Evolutionary conservation across 2,113 vertebrate species (phyloP).

Genomic region (Cavia aperea): DNA sequence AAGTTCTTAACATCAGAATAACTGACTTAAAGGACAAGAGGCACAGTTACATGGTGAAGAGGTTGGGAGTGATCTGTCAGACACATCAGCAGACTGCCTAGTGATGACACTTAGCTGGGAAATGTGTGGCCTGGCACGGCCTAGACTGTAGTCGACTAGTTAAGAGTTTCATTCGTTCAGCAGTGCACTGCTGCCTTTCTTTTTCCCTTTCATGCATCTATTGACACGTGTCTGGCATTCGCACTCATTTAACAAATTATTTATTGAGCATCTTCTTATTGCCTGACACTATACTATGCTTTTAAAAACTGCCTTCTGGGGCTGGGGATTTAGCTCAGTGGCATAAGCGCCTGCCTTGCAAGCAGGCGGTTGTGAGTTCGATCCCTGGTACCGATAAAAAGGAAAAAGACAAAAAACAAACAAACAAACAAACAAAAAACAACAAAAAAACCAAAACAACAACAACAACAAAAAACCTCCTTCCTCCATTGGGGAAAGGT

Average conservation of each 20-base stretch:
- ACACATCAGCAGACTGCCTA: neutral
- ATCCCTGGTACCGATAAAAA: too few species aligned
- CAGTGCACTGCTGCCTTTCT: fast-evolving
- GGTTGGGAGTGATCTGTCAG: neutral
- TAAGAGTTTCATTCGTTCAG: neutral
- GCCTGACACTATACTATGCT: neutral
- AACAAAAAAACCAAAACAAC: too few species aligned
- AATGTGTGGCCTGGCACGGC: neutral
- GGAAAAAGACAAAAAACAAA: too few species aligned
- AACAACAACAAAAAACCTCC: neutral
- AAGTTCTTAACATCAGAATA: neutral
- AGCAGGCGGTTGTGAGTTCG: too few species aligned
- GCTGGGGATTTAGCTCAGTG: too few species aligned
- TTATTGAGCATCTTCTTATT: neutral
- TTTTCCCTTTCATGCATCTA: neutral
- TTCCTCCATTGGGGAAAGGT: neutral
- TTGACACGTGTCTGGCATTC: neutral
- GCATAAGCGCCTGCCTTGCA: too few species aligned
- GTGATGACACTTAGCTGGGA: neutral
- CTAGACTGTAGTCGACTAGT: neutral
- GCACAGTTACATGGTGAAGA: neutral
- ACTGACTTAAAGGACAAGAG: neutral
- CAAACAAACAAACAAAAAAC: too few species aligned
- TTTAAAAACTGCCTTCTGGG: neutral
- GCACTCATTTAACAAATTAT: neutral